A percentile compares a stretch with the other conserved stretches of the same genome.
These are phyloP conservation scores for Eulacestoma nigropectus DNA, from an alignment of 2,113 vertebrate genomes.

Conservation along the genomic window DNA sequence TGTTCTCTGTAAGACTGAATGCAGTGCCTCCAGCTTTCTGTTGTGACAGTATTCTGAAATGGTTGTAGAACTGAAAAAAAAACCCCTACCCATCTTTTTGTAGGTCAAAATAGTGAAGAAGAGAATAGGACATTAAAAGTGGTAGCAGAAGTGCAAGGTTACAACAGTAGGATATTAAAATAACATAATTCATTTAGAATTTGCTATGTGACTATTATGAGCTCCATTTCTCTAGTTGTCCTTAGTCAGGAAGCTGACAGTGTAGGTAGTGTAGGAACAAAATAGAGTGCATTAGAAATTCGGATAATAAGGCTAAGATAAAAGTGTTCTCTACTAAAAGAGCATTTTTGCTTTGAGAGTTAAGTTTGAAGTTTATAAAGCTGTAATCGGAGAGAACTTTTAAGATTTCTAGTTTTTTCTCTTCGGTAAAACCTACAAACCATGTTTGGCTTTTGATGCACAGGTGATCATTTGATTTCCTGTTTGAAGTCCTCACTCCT, in stretches of 20 bases:
- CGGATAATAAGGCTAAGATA: neutral
- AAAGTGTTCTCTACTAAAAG: neutral
- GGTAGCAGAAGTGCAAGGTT: neutral
- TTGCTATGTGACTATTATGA: neutral
- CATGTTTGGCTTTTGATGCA: neutral
- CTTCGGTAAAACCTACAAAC: neutral
- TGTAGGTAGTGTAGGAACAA: neutral
- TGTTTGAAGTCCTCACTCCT: neutral
- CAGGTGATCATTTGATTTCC: rapidly evolving
- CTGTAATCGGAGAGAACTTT: neutral
- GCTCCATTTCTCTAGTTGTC: neutral
- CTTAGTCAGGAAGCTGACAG: neutral
- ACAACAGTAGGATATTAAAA: neutral
- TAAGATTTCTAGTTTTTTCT: neutral
- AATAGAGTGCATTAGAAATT: neutral
- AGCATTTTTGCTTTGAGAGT: neutral
- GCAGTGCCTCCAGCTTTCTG: neutral
- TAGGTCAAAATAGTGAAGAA: neutral
- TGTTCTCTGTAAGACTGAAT: neutral
- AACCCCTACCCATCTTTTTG: neutral
- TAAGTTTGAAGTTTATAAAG: neutral
- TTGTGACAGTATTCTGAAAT: neutral
- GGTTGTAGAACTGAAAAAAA: neutral
- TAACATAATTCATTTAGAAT: neutral
- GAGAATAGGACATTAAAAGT: neutral